phyloP scores from a whole-genome alignment of 2,797 vertebrate genomes.

The Columba guinea region DNA sequence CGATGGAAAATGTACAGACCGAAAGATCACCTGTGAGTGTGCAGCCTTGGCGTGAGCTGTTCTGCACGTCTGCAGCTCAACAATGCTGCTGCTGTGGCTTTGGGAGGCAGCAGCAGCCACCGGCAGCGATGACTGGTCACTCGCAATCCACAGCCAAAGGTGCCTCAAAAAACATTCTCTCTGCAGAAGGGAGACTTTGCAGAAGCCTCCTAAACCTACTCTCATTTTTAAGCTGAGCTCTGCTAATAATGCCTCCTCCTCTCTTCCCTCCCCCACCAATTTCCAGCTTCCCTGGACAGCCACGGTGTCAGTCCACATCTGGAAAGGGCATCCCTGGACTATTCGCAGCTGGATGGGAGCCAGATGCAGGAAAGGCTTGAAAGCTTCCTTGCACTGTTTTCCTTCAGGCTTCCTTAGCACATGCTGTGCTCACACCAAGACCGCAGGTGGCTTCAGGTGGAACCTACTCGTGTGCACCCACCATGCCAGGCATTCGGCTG shows the following conservation, averaged over 20 bases:
- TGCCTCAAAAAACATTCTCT: neutral
- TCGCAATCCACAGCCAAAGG: neutral
- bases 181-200: neutral
- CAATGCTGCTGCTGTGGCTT: neutral
- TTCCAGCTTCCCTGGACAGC: neutral
- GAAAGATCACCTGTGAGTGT: slow-evolving; percentile 43
- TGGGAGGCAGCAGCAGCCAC: neutral
- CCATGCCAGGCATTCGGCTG: fast-evolving
- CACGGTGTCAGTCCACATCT: neutral
- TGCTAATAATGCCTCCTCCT: neutral
- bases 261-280: neutral
- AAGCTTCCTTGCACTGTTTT: neutral
- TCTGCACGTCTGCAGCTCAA: slow-evolving; percentile 53
- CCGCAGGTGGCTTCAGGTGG: fast-evolving
- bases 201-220: neutral
- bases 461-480: fast-evolving
- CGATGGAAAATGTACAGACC: slow-evolving; percentile 55
- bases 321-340: slow-evolving; percentile 9
- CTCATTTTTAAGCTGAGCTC: neutral
- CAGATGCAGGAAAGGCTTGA: neutral
- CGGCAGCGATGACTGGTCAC: neutral
- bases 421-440: fast-evolving
- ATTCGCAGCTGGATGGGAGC: neutral
- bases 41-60: slow-evolving; percentile 7
- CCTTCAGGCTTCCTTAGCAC: neutral